phyloP scores from a whole-genome alignment of 53 echinoderm and acorn worm species.

The Zoroaster sp. region DNA sequence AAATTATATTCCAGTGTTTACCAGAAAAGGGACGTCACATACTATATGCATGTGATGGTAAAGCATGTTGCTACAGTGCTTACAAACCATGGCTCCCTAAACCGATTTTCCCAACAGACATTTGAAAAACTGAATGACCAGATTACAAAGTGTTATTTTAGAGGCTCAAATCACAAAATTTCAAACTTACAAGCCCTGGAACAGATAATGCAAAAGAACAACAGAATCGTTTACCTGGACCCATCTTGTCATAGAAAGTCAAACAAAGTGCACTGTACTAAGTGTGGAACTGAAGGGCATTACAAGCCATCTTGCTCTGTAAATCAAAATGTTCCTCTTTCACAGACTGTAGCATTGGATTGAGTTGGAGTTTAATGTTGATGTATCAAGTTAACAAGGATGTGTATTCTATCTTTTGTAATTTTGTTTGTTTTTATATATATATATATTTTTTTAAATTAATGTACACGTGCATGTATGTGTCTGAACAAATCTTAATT shows the following conservation, averaged over 20 bases:
- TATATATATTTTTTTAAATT: no score
- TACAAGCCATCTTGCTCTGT: background rate
- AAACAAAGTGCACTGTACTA: background rate
- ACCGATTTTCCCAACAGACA: background rate
- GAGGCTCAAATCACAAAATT: background rate
- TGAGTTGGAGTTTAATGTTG: background rate
- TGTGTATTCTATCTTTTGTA: no score
- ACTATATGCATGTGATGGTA: background rate
- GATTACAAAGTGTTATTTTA: background rate
- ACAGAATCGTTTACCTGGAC: background rate
- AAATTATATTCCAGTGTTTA: background rate
- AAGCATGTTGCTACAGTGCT: background rate
- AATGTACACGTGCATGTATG: no score
- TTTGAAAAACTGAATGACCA: background rate
- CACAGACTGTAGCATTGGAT: background rate
- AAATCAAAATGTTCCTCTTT: background rate
- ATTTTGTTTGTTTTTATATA: no score
- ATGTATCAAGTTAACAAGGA: background rate
- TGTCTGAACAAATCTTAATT: no score
- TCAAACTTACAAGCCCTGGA: background rate
- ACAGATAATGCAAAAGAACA: background rate
- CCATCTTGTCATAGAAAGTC: background rate
- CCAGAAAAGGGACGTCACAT: constrained; percentile 11
- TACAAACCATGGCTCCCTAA: background rate
- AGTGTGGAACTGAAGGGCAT: background rate